These are phyloP conservation scores for Antechinus stuartii DNA, from an alignment of 2,113 vertebrate genomes.

Conservation along the genomic window DNA sequence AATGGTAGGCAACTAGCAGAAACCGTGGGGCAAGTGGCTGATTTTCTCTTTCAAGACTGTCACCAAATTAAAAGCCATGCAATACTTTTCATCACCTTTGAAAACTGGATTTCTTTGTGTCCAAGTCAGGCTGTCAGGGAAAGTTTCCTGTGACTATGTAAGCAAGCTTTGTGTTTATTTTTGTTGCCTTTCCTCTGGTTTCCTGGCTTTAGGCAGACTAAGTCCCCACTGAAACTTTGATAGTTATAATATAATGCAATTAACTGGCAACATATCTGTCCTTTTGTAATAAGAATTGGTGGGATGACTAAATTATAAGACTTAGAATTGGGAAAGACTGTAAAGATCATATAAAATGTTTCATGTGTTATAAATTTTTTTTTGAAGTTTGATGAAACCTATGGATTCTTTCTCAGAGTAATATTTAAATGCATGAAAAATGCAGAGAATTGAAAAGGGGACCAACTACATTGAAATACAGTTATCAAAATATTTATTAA, in stretches of 20 bases:
- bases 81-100: slow-evolving; percentile 35
- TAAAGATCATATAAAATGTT: background rate
- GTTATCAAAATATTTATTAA: background rate
- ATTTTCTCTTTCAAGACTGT: slow-evolving; percentile 55
- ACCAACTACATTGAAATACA: background rate
- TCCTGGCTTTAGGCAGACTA: slow-evolving; percentile 26
- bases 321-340: background rate
- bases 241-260: background rate
- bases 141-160: slow-evolving; percentile 63
- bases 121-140: slow-evolving; percentile 53
- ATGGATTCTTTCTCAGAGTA: background rate
- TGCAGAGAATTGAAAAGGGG: background rate
- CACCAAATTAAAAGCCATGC: slow-evolving; percentile 52
- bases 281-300: slow-evolving; percentile 33
- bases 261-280: background rate
- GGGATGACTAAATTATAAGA: background rate
- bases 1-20: slow-evolving; percentile 53
- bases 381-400: background rate
- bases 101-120: slow-evolving; percentile 65
- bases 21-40: slow-evolving; percentile 40
- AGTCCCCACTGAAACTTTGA: background rate
- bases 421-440: background rate
- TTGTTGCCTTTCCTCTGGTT: slow-evolving; percentile 59
- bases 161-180: slow-evolving; percentile 67
- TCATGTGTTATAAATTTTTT: background rate